Conservation (phyloP, 2,888 invertebrate species). For the Arge pagana region DNA sequence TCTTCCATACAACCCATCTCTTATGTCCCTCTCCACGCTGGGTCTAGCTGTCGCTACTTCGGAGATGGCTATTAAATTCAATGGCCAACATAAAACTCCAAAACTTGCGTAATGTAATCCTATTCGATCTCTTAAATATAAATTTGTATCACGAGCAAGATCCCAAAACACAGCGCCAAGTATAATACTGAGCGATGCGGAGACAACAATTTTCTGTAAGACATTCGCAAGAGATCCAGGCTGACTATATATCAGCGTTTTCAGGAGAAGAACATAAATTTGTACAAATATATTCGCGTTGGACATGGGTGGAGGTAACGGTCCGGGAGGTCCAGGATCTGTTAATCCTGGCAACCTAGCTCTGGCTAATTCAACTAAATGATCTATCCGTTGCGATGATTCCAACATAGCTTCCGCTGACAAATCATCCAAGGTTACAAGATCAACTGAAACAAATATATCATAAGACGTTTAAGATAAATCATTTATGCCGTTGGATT, state of each 20-base stretch:
- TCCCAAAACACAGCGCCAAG: constrained; percentile 91
- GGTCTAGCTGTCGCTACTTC: constrained; percentile 58
- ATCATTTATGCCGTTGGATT: neutral
- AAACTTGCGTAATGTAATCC: constrained; percentile 88
- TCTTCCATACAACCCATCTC: constrained; percentile 79
- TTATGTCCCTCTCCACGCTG: constrained; percentile 78
- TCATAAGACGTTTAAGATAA: too few relatives aligned
- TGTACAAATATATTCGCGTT: constrained; percentile 72
- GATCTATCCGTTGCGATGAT: constrained; percentile 91
- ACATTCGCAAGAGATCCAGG: constrained; percentile 82
- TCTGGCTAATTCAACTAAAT: constrained; percentile 81
- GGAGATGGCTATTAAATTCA: constrained; percentile 56
- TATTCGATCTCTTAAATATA: constrained; percentile 75
- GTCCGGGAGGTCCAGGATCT: constrained; percentile 80
- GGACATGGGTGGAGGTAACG: constrained; percentile 69
- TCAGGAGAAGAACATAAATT: constrained; percentile 68
- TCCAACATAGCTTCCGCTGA: constrained; percentile 94
- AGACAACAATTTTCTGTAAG: constrained; percentile 76
- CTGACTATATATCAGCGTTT: constrained; percentile 79
- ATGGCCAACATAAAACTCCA: constrained; percentile 79
- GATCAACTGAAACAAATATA: constrained; percentile 73
- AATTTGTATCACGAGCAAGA: constrained; percentile 74
- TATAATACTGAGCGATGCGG: constrained; percentile 80
- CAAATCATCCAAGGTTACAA: constrained; percentile 90
- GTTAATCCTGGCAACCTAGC: constrained; percentile 67